phyloP scores from a whole-genome alignment of 2,113 vertebrate genomes.

The Xyrauchen texanus region DNA sequence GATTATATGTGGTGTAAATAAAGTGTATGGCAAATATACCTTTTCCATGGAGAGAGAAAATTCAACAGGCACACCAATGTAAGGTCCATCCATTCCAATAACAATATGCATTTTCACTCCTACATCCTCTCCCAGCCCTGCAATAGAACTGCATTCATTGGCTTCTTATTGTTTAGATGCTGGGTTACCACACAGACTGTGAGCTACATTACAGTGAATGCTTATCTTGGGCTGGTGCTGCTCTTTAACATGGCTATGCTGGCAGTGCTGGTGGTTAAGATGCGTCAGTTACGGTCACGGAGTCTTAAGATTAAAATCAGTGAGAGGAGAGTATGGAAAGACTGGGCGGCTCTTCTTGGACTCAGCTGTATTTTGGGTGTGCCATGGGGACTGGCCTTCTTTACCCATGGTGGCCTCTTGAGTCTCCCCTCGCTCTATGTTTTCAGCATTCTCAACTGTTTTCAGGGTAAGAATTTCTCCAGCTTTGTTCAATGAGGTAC shows the following conservation, averaged over 20 bases:
- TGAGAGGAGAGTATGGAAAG: constrained; percentile 66
- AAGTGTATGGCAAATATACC: constrained; percentile 65
- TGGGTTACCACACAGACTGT: constrained; percentile 68
- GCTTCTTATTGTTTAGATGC: constrained; percentile 59
- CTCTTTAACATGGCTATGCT: constrained; percentile 84
- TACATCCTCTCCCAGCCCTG: neutral
- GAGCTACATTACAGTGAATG: constrained; percentile 75
- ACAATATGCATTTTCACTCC: neutral
- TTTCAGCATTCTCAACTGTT: constrained; percentile 86
- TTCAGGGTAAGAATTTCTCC: constrained; percentile 81
- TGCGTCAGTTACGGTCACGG: constrained; percentile 66
- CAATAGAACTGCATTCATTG: neutral
- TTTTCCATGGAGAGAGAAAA: neutral
- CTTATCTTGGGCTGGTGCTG: constrained; percentile 82
- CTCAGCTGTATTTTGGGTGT: constrained; percentile 86
- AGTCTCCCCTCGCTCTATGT: constrained; percentile 77
- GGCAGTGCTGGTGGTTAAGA: constrained; percentile 77
- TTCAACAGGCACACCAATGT: constrained; percentile 59
- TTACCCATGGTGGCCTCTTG: constrained; percentile 76
- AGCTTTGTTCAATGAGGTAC: no score
- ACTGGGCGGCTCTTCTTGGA: constrained; percentile 76
- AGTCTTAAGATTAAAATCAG: constrained; percentile 4
- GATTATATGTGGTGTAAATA: constrained; percentile 55
- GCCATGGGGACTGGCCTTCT: constrained; percentile 81
- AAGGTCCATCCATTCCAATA: constrained; percentile 38